Evolutionary conservation across 2,888 invertebrate species (phyloP), one percentile per base, ranked within the genome.

Genomic region (Cerastoderma edule): DNA sequence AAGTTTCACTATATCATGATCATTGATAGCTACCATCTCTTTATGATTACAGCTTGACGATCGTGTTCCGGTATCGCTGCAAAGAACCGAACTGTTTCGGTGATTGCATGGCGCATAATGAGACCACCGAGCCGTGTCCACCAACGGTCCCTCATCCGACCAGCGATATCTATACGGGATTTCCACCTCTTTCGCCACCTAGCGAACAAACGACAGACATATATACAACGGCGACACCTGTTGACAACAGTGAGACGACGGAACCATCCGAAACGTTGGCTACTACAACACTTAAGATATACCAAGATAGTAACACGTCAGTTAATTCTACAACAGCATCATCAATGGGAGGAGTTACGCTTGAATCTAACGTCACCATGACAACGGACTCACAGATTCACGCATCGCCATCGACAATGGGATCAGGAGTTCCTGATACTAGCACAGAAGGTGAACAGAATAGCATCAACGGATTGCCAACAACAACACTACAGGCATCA

Each of bases 61-160:
- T 80, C 2, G 57, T 76, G n/a, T 73, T 73, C 53, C 70, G 80
- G 28, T 80, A 80, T 44, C 19, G 27, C 35, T 80, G 80, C 48
- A 65, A 65, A n/a, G 16, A 33, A 10, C 64, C 71, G 4, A 0
- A 33, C 0, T 80, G 80, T 53, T 80, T 75, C 39, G 69, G 71
- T 8, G 80, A 80, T 35, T 80, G 80, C 50, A 24, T 67, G 19
- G 74, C 76, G 32, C 80, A 80, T 35, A 32, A 46, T 13, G 65
- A 39, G 5, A 57, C 53, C 35, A n/a, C 60, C 3, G 76, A 80
- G 16, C 46, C 67, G 2, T 80, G 80, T 39, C 80, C 80, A 28
- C 39, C 50, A 10, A 50, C 60, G 5, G 32, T 63, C 30, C 35
- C 79, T n/a, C 50, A 63, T 0, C 67, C 67, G n/a, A 22, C 39